Percentiles rank a stretch among this genome's conserved stretches.
These are phyloP conservation scores for Tupaia tana DNA, from an alignment of 2,113 vertebrate genomes.

Conservation along the genomic window DNA sequence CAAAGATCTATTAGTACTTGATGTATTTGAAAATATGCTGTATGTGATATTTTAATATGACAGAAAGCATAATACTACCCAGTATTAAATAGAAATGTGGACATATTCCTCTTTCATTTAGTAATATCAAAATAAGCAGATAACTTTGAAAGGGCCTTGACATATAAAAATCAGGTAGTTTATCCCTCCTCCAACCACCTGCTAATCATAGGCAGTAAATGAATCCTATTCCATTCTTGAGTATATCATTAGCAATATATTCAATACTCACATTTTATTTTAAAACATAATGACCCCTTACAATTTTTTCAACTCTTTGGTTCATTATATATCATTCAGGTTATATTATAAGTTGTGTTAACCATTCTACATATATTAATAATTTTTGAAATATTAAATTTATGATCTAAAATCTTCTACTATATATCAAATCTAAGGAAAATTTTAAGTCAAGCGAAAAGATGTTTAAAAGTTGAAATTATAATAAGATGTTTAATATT, in stretches of 20 bases:
- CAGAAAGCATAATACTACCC: not conserved
- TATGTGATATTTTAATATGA: not conserved
- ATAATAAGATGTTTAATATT: not conserved
- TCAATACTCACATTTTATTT: not conserved
- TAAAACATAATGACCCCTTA: not conserved
- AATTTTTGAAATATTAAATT: not conserved
- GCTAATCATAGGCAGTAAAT: not conserved
- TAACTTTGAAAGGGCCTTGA: not conserved
- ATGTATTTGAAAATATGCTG: not conserved
- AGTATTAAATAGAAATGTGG: not conserved
- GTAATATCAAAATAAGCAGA: not conserved
- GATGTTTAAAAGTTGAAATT: not conserved
- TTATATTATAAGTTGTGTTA: not conserved
- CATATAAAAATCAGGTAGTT: not conserved
- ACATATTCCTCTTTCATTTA: not conserved
- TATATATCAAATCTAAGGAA: not conserved
- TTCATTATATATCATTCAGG: not conserved
- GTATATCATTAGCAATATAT: not conserved
- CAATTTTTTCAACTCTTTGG: not conserved
- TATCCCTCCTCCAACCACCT: not conserved
- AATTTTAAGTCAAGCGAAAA: not conserved
- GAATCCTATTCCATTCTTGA: not conserved
- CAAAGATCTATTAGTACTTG: not conserved
- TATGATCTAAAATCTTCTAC: not conserved
- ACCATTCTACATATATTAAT: not conserved